Base-by-base conservation (phyloP, 2,888 invertebrate species). In the Torymus aiolomorphi region DNA sequence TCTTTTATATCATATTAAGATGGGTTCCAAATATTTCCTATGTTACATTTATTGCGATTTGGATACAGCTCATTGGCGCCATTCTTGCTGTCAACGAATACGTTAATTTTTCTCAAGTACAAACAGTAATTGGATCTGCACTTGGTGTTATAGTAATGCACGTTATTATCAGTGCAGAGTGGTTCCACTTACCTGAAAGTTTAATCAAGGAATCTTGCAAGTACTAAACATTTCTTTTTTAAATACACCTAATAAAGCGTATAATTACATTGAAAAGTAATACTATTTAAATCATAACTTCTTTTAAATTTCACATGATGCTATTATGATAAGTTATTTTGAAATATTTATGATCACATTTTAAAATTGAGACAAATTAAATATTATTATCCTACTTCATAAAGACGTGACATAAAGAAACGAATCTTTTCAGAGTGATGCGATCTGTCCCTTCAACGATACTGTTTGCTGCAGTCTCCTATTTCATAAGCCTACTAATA, bases 131-230 rank as follows among this genome's bases (percentile, higher is more conserved):
- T 2, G 31, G n/a, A 49, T 65, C 65, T 42, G 2, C 18, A 2
- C 10, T 10, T 12, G 31, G 70, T 24, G 16, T 14, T 18, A 16
- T 57, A 10, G 24, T 70, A 16, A 42, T 57, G 2, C 8, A 11
- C 42, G 2, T 16, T 11, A 8, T 70, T 10, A 16, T 72, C 5
- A 13, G 20, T 12, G n/a, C 61, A 0, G 72, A 72, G 51, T 72
- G 72, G 72, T 24, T 72, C 1, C 20, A 51, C 13, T 52, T 72
- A 24, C 51, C 72, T 8, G 62, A 72, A 51, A 12, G 13, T n/a
- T 20, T 72, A 10, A 12, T 72, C 18, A 72, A 72, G n/a, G 62
- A 72, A 72, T 61, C 72, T 62, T 72, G 72, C 72, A 72, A 62
- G 72, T 72, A 62, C 11, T 42, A 66, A 20, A 1, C 20, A 18